Evolutionary conservation across 2,797 vertebrate genomes (phyloP), one percentile per base, ranked within the genome.

Genomic region (Cyclopterus lumpus): DNA sequence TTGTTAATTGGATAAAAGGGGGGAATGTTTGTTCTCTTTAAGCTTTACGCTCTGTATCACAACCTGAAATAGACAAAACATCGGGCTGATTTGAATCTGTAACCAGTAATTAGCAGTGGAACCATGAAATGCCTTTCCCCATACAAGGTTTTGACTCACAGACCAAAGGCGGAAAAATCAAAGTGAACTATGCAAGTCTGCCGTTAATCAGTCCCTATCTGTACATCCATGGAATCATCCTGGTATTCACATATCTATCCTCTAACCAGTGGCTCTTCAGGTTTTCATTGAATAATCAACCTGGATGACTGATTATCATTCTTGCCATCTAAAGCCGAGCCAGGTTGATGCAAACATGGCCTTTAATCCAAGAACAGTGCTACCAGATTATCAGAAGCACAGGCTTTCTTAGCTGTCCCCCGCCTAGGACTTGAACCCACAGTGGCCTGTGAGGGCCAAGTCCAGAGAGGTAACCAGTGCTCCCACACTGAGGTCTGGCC

Each of bases 401-500:
- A 65, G 68, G 71, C 71, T 81, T 89, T 72, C 67, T 83, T 73
- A 72, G 73, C 65, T 66, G 80, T 89, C 86, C 88, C 75, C 88
- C 88, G 67, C 91, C 88, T 92, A 90, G 87, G 86, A 84, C 87
- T 82, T 94, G 93, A 93, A 93, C 93, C 88, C 73, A 86, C 28
- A 53, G 85, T 91, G 90, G 92, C 92, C 83, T 88, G 76, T 40
- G 73, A 92, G 88, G 89, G 87, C 89, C 85, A 77, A 91, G 92
- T 92, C 92, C 88, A 90, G 79, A 88, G 85, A 83, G 73, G 77
- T 30, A 88, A 91, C 90, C 91, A 86, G 86, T 77, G 79, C 88
- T 92, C 87, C 84, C 88, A 90, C 92, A 92, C 86, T 89, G 91
- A 93, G 90, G 90, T 93, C 92, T 93, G 91, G 93, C 93, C 94